These are phyloP conservation scores for Maccullochella peelii DNA, from an alignment of 2,113 vertebrate species.

Conservation along the genomic window DNA sequence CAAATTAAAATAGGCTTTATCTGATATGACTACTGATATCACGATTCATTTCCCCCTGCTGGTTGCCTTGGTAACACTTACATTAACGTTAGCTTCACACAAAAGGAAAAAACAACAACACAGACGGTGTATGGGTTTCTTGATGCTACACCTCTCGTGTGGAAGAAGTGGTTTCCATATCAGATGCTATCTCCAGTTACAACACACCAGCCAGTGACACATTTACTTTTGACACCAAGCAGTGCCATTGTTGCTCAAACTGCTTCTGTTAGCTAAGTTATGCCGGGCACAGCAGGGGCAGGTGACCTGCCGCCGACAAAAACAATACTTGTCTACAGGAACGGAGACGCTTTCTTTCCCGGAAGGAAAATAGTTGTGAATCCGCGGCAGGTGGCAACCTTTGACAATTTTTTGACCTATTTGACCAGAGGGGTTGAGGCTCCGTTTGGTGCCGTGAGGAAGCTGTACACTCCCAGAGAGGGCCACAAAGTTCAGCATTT, in stretches of 20 bases:
- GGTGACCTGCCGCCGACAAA: conserved; percentile 72
- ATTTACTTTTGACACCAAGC: conserved; percentile 39
- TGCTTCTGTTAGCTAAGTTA: background rate
- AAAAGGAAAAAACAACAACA: background rate
- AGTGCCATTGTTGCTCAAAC: background rate
- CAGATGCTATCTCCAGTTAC: conserved; percentile 60
- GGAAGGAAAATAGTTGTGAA: conserved; percentile 82
- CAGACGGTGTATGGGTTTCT: conserved; percentile 35
- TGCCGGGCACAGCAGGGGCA: conserved; percentile 36
- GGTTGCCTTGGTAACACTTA: conserved; percentile 50
- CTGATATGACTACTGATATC: background rate
- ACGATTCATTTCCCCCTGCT: background rate
- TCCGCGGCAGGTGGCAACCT: conserved; percentile 74
- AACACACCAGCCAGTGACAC: conserved; percentile 13
- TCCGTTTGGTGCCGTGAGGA: conserved; percentile 83
- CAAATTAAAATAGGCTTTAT: background rate
- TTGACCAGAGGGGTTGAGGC: conserved; percentile 75
- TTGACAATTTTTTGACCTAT: conserved; percentile 82
- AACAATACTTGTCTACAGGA: conserved; percentile 83
- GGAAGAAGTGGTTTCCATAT: conserved; percentile 57
- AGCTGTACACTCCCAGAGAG: conserved; percentile 78
- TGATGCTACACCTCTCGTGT: conserved; percentile 40
- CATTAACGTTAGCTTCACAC: background rate
- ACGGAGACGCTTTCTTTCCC: conserved; percentile 83
- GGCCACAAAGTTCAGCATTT: conserved; percentile 75